Base-by-base conservation (phyloP, 2,797 vertebrate species). In the Salarias fasciatus region DNA sequence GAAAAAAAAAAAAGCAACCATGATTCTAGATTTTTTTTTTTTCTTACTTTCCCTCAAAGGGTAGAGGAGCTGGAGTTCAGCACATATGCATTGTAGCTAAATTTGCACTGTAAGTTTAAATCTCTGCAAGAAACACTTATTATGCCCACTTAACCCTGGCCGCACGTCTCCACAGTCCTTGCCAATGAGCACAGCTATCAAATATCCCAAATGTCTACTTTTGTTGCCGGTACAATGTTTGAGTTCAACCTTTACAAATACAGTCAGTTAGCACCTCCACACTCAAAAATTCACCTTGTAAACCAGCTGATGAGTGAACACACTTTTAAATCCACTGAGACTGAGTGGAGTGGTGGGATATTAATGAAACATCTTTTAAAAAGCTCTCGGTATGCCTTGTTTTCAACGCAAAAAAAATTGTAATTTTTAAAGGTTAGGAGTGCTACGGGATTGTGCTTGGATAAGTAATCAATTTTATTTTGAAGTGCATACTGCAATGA, bases 391-490 rank as follows among this genome's bases (percentile, higher is more conserved):
- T 53, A 56, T 48, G 59, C 44, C 54, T 53, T 38, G n/a, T 72
- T 86, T 85, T 72, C n/a, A 6, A 74, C 81, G 73, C 58, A 51
- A 54, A 69, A 83, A 80, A 69, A 5, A 31, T 33, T 6, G 33
- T 33, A 1, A 46, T 41, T 58, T 82, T 63, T 57, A 42, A 62
- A 81, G 82, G 61, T 65, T 40, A 31, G 46, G 53, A 60, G 59
- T 68, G 85, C 64, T 70, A 5, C 58, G 76, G 77, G 79, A 89
- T 63, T 80, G 24, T 18, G 33, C 50, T 83, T 63, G 66, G 41
- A 79, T 64, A 61, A 67, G 83, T 77, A 86, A 50, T 88, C 83
- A 85, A 37, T 63, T 48, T 60, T 56, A 68, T 78, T 79, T 71
- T 79, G 72, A 85, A 82, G 60, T 49, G 11, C 3, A 13, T 56